Evolutionary conservation across 1,140 invertebrate species (phyloP).

Genomic region (Drosophila jambulina): DNA sequence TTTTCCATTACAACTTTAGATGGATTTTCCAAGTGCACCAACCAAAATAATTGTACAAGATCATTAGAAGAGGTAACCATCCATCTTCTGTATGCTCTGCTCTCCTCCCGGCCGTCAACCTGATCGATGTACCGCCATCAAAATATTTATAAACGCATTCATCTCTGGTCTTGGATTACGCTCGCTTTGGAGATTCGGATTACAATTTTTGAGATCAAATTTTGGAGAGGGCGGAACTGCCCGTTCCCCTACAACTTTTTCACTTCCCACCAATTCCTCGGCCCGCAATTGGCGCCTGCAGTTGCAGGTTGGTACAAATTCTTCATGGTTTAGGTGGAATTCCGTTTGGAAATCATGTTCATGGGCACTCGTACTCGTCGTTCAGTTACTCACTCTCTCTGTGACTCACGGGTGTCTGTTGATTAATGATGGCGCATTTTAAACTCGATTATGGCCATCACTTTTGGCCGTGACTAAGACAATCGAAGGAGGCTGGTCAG

Average conservation of each 20-base stretch:
- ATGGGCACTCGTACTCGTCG: slow-evolving; percentile 23
- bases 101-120: slow-evolving; percentile 10
- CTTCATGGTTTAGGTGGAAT: slow-evolving; percentile 53
- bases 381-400: slow-evolving; percentile 31
- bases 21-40: slow-evolving; percentile 9
- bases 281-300: slow-evolving; percentile 77
- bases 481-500: slow-evolving; percentile 27
- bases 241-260: not conserved
- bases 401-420: slow-evolving; percentile 36
- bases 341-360: slow-evolving; percentile 35
- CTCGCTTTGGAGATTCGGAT: slow-evolving; percentile 33
- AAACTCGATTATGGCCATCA: slow-evolving; percentile 73
- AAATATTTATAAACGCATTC: slow-evolving; percentile 84
- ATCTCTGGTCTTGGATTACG: slow-evolving; percentile 47
- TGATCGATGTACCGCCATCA: slow-evolving; percentile 72
- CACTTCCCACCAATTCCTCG: slow-evolving; percentile 11
- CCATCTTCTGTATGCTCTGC: slow-evolving; percentile 29
- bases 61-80: slow-evolving; percentile 68
- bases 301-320: slow-evolving; percentile 60
- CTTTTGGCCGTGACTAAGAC: slow-evolving; percentile 44
- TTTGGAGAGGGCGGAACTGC: slow-evolving; percentile 26
- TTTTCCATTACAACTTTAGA: not conserved
- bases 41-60: slow-evolving; percentile 73
- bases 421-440: slow-evolving; percentile 73
- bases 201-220: slow-evolving; percentile 22